A percentile compares a stretch with the other conserved stretches of the same genome.
Conservation (phyloP, 2,888 invertebrate genomes). For the Seladonia tumulorum region DNA sequence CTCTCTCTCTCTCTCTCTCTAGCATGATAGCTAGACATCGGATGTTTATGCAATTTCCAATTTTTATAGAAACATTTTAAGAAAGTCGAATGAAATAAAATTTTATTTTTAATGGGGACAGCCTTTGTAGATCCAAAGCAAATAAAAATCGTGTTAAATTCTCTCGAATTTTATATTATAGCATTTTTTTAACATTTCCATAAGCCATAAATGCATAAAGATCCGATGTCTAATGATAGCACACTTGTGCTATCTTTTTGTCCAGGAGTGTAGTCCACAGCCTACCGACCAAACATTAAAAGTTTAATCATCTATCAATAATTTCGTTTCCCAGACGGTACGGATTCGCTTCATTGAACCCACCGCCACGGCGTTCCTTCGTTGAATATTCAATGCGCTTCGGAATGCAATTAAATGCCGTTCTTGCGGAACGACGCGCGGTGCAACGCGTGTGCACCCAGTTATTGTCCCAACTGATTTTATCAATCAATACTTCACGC, state of each 20-base stretch:
- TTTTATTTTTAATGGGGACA: too few species aligned
- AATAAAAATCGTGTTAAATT: too few species aligned
- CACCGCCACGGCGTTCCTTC: background rate
- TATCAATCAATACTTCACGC: background rate
- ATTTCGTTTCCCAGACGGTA: slow-evolving; percentile 29
- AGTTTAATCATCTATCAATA: slow-evolving; percentile 51
- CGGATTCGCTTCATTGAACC: background rate
- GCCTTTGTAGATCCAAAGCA: too few species aligned
- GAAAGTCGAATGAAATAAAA: too few species aligned
- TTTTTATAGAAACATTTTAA: too few species aligned
- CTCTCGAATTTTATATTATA: too few species aligned
- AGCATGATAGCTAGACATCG: too few species aligned
- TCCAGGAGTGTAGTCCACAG: slow-evolving; percentile 33
- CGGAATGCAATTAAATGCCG: background rate
- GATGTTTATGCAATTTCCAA: too few species aligned
- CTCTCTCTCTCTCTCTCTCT: slow-evolving; percentile 39
- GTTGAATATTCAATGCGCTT: background rate
- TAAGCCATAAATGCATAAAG: too few species aligned
- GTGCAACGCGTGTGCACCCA: background rate
- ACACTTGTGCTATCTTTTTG: too few species aligned
- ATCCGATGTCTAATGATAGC: too few species aligned
- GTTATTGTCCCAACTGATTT: slow-evolving; percentile 11
- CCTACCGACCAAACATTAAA: slow-evolving; percentile 22
- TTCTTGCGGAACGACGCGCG: background rate
- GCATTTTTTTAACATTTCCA: too few species aligned